These are phyloP conservation scores for Trachythela sp. DNA, from an alignment of 64 coral and sea anemone species.

Conservation along the genomic window DNA sequence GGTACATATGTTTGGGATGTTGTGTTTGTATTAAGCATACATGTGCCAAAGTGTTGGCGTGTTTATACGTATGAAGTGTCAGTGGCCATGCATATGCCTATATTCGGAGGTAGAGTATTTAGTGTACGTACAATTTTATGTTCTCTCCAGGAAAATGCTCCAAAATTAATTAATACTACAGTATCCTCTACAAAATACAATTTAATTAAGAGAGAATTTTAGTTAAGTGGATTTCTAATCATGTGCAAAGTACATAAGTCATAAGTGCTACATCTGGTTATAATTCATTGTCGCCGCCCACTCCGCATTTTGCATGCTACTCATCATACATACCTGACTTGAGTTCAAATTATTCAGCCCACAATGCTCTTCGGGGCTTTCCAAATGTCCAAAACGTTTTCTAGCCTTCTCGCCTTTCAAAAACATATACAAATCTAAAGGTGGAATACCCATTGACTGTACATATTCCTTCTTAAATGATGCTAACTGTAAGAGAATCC, in stretches of 20 bases:
- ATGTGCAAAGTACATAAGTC: neutral
- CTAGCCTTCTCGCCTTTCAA: neutral
- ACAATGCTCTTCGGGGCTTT: constrained; percentile 6
- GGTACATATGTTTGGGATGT: no score
- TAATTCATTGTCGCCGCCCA: neutral
- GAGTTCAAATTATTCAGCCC: neutral
- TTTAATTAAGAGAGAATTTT: no score
- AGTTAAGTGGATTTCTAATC: neutral
- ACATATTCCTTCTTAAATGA: neutral
- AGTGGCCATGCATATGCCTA: no score
- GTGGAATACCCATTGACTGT: neutral
- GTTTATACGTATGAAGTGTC: no score
- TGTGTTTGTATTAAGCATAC: no score
- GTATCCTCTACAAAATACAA: no score
- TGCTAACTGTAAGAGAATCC: neutral
- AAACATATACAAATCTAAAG: neutral
- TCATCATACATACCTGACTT: neutral
- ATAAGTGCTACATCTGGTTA: neutral
- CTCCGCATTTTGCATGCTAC: neutral
- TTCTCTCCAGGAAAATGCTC: no score
- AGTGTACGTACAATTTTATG: no score
- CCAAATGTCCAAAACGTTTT: neutral
- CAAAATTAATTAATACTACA: no score
- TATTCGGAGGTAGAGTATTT: no score
- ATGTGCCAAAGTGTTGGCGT: no score